phyloP scores from a whole-genome alignment of 2,113 vertebrate genomes.

The Pardalotus punctatus region DNA sequence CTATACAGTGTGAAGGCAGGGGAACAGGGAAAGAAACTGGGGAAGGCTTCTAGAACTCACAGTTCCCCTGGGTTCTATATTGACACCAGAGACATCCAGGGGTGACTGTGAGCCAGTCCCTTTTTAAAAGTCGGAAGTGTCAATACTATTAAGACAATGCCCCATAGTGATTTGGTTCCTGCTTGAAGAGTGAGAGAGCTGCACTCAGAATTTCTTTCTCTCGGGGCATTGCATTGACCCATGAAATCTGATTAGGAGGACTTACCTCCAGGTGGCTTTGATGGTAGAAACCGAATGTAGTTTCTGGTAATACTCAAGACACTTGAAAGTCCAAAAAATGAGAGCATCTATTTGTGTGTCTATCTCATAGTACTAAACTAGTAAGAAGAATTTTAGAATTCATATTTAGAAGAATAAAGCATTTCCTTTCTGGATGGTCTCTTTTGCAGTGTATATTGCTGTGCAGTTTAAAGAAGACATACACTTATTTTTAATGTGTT shows the following conservation, averaged over 20 bases:
- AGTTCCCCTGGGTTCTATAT: background rate
- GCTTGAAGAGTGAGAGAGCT: background rate
- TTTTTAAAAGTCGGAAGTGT: slow-evolving; percentile 1
- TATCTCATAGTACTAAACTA: background rate
- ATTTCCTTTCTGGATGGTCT: background rate
- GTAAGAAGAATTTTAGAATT: background rate
- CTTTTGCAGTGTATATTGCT: background rate
- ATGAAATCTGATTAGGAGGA: slow-evolving; percentile 52
- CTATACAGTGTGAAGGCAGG: background rate
- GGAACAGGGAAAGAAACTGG: background rate
- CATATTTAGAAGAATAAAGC: background rate
- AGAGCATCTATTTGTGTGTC: background rate
- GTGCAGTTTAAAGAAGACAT: background rate
- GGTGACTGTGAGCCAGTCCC: background rate
- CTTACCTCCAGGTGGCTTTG: slow-evolving; percentile 32
- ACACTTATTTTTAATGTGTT: background rate
- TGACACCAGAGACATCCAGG: background rate
- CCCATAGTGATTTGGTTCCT: slow-evolving; percentile 11
- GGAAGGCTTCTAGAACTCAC: background rate
- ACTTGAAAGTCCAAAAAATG: background rate
- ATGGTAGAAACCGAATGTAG: background rate
- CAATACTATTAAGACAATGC: background rate
- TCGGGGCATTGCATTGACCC: background rate
- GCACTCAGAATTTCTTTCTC: slow-evolving; percentile 5
- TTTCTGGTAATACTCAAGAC: background rate